These are phyloP conservation scores for Polyommatus iphigenia DNA, from an alignment of 2,888 invertebrate genomes.

Conservation along the genomic window DNA sequence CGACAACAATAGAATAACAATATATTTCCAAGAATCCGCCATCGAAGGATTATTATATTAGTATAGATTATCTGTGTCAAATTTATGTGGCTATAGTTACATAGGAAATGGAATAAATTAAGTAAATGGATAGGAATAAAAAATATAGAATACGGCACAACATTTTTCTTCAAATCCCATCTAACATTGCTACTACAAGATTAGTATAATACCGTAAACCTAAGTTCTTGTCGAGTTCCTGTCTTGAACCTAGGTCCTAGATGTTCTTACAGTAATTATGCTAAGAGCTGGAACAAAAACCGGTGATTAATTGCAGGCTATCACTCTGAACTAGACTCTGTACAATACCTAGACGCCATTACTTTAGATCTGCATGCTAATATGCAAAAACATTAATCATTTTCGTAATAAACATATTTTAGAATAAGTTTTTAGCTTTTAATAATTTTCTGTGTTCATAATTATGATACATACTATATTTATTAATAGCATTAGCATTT, in stretches of 20 bases:
- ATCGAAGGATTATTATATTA: neutral
- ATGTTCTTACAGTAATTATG: constrained; percentile 58
- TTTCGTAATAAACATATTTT: constrained; percentile 8
- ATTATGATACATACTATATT: neutral
- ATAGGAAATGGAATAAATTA: neutral
- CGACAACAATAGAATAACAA: too few relatives aligned
- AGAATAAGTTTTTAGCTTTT: neutral
- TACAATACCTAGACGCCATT: constrained; percentile 45
- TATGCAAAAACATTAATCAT: constrained; percentile 22
- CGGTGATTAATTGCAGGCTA: constrained; percentile 68
- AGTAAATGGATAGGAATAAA: neutral
- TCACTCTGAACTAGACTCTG: constrained; percentile 64
- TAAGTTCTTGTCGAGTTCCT: constrained; percentile 13
- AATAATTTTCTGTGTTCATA: neutral
- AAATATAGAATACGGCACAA: neutral
- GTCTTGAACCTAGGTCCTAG: constrained; percentile 9
- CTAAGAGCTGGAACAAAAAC: constrained; percentile 66
- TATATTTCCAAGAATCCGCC: too few relatives aligned
- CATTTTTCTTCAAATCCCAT: neutral
- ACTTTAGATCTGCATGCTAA: constrained; percentile 33
- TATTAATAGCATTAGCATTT: too few relatives aligned
- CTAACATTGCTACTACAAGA: neutral
- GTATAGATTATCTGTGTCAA: too few relatives aligned
- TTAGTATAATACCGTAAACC: neutral
- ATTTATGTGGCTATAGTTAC: neutral